A percentile compares a stretch with the other conserved stretches of the same genome.
phyloP scores from a whole-genome alignment of 2,797 vertebrate genomes.

The Lemur catta region DNA sequence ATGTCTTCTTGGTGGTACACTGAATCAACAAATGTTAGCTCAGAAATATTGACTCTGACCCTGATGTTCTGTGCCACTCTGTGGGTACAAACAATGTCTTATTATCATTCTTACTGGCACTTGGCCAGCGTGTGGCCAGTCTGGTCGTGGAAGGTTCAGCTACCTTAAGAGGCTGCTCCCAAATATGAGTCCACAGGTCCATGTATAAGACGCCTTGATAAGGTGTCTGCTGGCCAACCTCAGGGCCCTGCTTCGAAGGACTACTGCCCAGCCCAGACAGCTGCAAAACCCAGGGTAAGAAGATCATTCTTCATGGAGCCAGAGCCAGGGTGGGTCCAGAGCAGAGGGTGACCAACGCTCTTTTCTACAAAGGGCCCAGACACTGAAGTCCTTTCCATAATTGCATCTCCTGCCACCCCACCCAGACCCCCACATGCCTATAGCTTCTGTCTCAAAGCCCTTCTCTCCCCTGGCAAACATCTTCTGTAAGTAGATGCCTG shows the following conservation, averaged over 20 bases:
- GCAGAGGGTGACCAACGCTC: background rate
- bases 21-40: background rate
- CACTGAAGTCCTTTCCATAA: background rate
- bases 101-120: background rate
- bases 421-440: background rate
- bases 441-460: background rate
- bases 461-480: background rate
- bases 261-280: background rate
- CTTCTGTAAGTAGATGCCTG: background rate
- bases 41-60: background rate
- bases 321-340: background rate
- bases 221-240: background rate
- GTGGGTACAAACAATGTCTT: background rate
- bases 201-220: background rate
- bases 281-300: background rate
- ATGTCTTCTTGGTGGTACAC: background rate
- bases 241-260: background rate
- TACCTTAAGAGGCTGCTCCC: background rate
- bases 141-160: background rate
- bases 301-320: background rate
- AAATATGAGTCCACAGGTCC: background rate
- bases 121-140: background rate
- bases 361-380: background rate
- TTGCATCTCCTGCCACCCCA: background rate
- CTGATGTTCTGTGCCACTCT: background rate